Evolutionary conservation across 2,888 invertebrate species (phyloP).

Genomic region (Brachynemurus nebulosus): DNA sequence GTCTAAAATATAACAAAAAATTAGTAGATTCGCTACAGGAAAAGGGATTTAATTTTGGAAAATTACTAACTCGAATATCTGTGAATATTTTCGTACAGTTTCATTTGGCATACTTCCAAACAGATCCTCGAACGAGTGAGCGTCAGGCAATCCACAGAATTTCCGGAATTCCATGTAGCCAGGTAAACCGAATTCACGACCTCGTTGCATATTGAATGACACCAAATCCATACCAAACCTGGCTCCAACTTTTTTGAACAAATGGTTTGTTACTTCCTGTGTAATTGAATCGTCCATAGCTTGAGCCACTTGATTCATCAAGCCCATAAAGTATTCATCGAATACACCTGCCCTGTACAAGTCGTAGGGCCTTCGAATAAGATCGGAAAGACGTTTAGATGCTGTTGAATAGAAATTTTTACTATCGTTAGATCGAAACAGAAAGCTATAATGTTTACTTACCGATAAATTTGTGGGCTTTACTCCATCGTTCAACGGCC

Average conservation of each 20-base stretch:
- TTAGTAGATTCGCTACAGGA: not conserved
- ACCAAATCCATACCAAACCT: slow-evolving; percentile 74
- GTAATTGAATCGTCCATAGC: slow-evolving; percentile 93
- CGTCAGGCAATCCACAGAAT: slow-evolving; percentile 73
- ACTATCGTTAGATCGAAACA: slow-evolving; percentile 5
- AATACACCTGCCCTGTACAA: slow-evolving; percentile 79
- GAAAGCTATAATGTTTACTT: slow-evolving; percentile 20
- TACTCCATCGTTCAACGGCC: slow-evolving; percentile 86
- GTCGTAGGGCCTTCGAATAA: slow-evolving; percentile 80
- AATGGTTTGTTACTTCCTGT: slow-evolving; percentile 77
- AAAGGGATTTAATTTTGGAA: not conserved
- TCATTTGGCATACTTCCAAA: slow-evolving; percentile 82
- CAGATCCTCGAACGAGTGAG: slow-evolving; percentile 64
- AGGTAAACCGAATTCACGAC: slow-evolving; percentile 80
- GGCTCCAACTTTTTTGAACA: slow-evolving; percentile 70
- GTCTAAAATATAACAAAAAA: slow-evolving; percentile 33
- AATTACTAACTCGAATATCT: slow-evolving; percentile 60
- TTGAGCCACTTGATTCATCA: slow-evolving; percentile 88
- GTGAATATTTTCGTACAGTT: slow-evolving; percentile 66
- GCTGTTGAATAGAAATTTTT: no score
- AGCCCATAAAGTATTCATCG: slow-evolving; percentile 84
- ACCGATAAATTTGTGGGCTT: slow-evolving; percentile 89
- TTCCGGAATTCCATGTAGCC: slow-evolving; percentile 89
- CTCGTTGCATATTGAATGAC: slow-evolving; percentile 86
- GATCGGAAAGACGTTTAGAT: slow-evolving; percentile 74